Base-by-base conservation (phyloP, 2,113 vertebrate species). In the Pholis gunnellus region DNA sequence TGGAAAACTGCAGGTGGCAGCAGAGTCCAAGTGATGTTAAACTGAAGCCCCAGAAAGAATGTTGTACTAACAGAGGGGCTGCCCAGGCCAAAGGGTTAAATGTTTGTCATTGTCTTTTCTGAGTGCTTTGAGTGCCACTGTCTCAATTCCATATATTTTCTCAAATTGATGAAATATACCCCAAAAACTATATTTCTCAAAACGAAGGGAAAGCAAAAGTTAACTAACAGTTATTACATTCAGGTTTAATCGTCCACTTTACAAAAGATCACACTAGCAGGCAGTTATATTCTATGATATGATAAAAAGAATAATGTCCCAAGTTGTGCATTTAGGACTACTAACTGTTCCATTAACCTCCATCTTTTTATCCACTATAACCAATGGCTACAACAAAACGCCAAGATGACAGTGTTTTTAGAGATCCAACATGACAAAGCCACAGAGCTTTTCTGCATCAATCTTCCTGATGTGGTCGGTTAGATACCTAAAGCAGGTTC, bases 1-100 rank as follows among this genome's bases (percentile, higher is more conserved):
- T 73, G 38, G 11, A n/a, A 46, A 15, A 38, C 46, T 29, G 48
- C 75, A 83, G 81, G 75, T 52, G 73, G 69, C 81, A 67, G 61
- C 61, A 78, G 42, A 72, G 52, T 71, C 44, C 52, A 69, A 54
- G 61, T 36, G 6, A 79, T 18, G 0, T 4, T 50, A 15, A 36
- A 3, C 14, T 52, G 31, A 64, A 38, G 15, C 14, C 44, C 15
- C 44, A 46, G 3, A 46, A 44, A 44, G 42, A 44, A 44, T 4
- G 25, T 29, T 13, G 7, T 7, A 44, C 31, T 22, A 46, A 68
- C 42, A 31, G 17, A 44, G 20, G 5, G 5, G 17, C 17, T 50
- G 17, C 44, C 22, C 11, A 20, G 6, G 9, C 29, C 29, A 18
- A 34, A 18, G 4, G 9, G 29, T 60, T 6, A 31, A 15, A 6